Evolutionary conservation across 2,888 invertebrate species (phyloP), one percentile per base, ranked within the genome.

Genomic region (Conus canariensis): DNA sequence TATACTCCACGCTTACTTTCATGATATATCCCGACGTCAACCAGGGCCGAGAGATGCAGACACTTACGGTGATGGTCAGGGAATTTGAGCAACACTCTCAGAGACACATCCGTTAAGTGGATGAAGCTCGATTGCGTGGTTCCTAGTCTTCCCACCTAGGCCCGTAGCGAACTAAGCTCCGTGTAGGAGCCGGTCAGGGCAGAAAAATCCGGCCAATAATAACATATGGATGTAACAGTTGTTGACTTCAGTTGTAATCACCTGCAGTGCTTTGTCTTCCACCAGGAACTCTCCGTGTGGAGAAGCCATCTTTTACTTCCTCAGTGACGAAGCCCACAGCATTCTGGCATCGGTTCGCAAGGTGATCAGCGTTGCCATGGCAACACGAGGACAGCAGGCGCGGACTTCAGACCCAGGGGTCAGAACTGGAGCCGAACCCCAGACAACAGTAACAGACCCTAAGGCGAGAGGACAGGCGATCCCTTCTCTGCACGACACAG

Each of bases 351-450:
- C 89, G 6, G 16, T 89, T 30, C 89, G 89, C 22, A 64, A 83
- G 16, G 85, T 30, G 58, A 89, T 89, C 85, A 89, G 74, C 89
- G 82, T 89, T 59, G 89, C 89, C 85, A 89, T 89, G 89, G 89
- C 89, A 70, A 85, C 85, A 8, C 82, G 56, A 30, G 10, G 12
- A 64, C 89, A 85, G 25, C 88, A 59, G 83, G 25, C 25, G 56
- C 58, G 14, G 22, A 9, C 85, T 59, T n/a, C 59, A 59, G 59
- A 59, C n/a, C 59, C 59, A 14, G 22, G 59, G 22, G 10, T 14
- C n/a, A 58, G 10, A 0, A 56, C 83, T 0, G 25, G 77, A 1
- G 16, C 25, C 56, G n/a, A 16, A 8, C 77, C 30, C 30, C 30
- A 7, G 10, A 77, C 77, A 77, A 25, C 77, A 10, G 5, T 9